A percentile compares a stretch with the other conserved stretches of the same genome.
Evolutionary conservation across 2,888 invertebrate species (phyloP).

Genomic region (Rhingia rostrata): DNA sequence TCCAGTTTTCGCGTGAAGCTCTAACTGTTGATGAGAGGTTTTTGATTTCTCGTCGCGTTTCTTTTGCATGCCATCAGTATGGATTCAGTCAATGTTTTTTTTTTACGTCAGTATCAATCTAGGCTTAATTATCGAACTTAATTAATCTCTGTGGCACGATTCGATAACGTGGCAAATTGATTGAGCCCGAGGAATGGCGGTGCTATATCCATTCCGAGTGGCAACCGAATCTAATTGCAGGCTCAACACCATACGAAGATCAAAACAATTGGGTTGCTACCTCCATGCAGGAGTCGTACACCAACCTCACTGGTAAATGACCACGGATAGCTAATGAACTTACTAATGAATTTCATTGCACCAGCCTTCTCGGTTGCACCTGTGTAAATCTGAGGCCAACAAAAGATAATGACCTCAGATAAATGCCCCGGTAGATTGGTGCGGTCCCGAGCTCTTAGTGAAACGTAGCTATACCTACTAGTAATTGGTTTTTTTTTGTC

Average conservation of each 20-base stretch:
- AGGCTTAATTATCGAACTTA: slow-evolving; percentile 80
- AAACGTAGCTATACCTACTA: background rate
- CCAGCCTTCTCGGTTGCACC: slow-evolving; percentile 30
- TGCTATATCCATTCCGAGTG: slow-evolving; percentile 77
- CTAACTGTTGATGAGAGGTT: slow-evolving; percentile 49
- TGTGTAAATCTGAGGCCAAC: slow-evolving; percentile 43
- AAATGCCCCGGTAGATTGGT: slow-evolving; percentile 5
- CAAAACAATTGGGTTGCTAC: slow-evolving; percentile 47
- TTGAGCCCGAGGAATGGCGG: slow-evolving; percentile 77
- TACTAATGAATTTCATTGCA: slow-evolving; percentile 45
- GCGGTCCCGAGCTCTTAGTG: background rate
- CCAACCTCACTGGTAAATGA: slow-evolving; percentile 30
- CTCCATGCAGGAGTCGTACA: slow-evolving; percentile 5
- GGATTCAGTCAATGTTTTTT: background rate
- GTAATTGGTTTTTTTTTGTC: slow-evolving; percentile 22
- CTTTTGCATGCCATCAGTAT: slow-evolving; percentile 46
- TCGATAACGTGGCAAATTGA: slow-evolving; percentile 75
- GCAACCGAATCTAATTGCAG: slow-evolving; percentile 79
- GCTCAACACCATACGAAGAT: slow-evolving; percentile 31
- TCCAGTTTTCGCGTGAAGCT: slow-evolving; percentile 49
- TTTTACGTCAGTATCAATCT: slow-evolving; percentile 68
- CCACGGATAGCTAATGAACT: slow-evolving; percentile 44
- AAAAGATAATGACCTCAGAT: slow-evolving; percentile 61
- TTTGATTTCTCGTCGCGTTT: background rate
- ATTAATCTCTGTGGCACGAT: slow-evolving; percentile 78